These are phyloP conservation scores for Tuta absoluta DNA, from an alignment of 2,888 invertebrate species.

Conservation along the genomic window DNA sequence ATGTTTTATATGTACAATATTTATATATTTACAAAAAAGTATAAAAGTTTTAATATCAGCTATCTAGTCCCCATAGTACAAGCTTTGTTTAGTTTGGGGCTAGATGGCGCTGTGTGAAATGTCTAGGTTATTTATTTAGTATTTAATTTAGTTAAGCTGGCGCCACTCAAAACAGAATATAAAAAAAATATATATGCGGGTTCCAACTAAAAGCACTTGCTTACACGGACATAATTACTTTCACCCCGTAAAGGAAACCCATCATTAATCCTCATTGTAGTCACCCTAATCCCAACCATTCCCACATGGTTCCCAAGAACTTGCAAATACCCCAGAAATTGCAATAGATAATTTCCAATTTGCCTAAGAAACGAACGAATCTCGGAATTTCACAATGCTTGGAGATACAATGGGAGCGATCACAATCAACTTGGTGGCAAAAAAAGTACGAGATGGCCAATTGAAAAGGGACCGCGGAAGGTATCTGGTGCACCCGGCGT, in stretches of 20 bases:
- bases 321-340: constrained; percentile 52
- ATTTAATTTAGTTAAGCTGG: too few relatives aligned
- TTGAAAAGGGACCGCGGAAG: constrained; percentile 64
- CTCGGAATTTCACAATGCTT: constrained; percentile 68
- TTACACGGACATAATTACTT: constrained; percentile 9
- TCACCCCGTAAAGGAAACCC: constrained; percentile 14
- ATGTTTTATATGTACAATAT: too few relatives aligned
- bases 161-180: not conserved
- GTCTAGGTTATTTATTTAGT: too few relatives aligned
- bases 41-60: too few relatives aligned
- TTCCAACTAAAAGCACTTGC: constrained; percentile 1
- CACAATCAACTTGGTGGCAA: constrained; percentile 68
- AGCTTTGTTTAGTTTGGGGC: too few relatives aligned
- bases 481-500: constrained; percentile 73
- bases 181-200: not conserved
- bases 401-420: constrained; percentile 61
- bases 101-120: too few relatives aligned
- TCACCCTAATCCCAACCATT: constrained; percentile 58
- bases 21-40: too few relatives aligned
- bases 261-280: constrained; percentile 41
- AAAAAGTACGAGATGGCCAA: constrained; percentile 70
- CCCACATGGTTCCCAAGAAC: constrained; percentile 62
- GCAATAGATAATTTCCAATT: constrained; percentile 67
- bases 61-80: too few relatives aligned
- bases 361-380: constrained; percentile 58